phyloP scores from a whole-genome alignment of 2,888 invertebrate genomes.

The Ypsolopha sequella region DNA sequence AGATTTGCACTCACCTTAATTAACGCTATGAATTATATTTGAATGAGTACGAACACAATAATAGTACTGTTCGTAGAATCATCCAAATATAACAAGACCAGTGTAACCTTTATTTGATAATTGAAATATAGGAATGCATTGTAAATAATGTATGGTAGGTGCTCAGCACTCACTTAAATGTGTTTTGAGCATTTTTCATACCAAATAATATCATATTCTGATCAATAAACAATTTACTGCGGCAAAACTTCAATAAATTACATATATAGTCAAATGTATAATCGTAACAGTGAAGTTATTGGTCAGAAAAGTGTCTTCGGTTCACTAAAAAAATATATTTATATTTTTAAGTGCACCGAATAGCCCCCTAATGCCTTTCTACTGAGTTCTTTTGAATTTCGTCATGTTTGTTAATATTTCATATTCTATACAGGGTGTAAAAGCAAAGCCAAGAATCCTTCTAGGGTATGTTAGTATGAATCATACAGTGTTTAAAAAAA shows the following conservation, averaged over 20 bases:
- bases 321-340: not conserved
- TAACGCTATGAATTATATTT: conserved; percentile 4
- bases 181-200: conserved; percentile 46
- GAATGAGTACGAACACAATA: not conserved
- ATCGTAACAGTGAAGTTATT: not conserved
- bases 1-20: conserved; percentile 30
- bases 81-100: conserved; percentile 19
- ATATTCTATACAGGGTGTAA: no score
- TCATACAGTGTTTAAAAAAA: no score
- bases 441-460: no score
- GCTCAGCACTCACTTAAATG: conserved; percentile 36
- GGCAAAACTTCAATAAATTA: not conserved
- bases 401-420: not conserved
- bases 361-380: not conserved
- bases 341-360: not conserved
- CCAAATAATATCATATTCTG: conserved; percentile 35
- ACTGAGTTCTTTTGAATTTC: not conserved
- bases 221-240: conserved; percentile 8
- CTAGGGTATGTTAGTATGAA: no score
- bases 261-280: not conserved
- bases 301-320: not conserved
- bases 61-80: conserved; percentile 20
- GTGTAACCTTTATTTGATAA: conserved; percentile 34
- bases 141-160: conserved; percentile 66
- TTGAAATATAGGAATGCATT: conserved; percentile 43